Evolutionary conservation across 2,113 vertebrate species (phyloP).

Genomic region (Gila orcuttii): DNA sequence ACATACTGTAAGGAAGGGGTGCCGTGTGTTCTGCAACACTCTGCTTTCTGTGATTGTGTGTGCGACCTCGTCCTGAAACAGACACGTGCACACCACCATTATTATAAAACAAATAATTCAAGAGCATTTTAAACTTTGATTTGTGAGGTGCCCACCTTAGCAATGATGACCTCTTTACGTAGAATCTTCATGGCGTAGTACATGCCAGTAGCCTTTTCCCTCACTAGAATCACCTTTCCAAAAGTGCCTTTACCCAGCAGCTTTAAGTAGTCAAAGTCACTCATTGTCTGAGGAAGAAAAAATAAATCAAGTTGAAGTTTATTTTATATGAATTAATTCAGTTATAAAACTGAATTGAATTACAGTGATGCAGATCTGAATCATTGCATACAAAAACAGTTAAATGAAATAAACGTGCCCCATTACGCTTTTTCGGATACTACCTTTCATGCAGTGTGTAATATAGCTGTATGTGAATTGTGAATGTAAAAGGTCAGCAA

Average conservation of each 20-base stretch:
- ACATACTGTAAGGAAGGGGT: slow-evolving; percentile 92
- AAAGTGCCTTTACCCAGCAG: slow-evolving; percentile 95
- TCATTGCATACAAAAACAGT: no score
- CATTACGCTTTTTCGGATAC: no score
- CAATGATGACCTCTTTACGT: slow-evolving; percentile 94
- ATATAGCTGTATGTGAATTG: no score
- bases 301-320: neutral
- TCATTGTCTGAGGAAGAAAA: slow-evolving; percentile 84
- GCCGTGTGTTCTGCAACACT: slow-evolving; percentile 92
- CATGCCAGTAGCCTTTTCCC: slow-evolving; percentile 89
- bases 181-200: slow-evolving; percentile 98
- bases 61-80: slow-evolving; percentile 90
- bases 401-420: no score
- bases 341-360: neutral
- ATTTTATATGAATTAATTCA: neutral
- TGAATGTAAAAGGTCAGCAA: no score
- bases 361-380: no score
- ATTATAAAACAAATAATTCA: neutral
- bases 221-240: slow-evolving; percentile 94
- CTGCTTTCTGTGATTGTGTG: slow-evolving; percentile 96
- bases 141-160: slow-evolving; percentile 78
- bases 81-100: neutral
- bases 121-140: neutral
- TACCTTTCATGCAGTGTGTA: no score
- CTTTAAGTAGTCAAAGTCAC: slow-evolving; percentile 95